phyloP scores from a whole-genome alignment of 2,888 invertebrate species.

The Hirtodrosophila confusa region DNA sequence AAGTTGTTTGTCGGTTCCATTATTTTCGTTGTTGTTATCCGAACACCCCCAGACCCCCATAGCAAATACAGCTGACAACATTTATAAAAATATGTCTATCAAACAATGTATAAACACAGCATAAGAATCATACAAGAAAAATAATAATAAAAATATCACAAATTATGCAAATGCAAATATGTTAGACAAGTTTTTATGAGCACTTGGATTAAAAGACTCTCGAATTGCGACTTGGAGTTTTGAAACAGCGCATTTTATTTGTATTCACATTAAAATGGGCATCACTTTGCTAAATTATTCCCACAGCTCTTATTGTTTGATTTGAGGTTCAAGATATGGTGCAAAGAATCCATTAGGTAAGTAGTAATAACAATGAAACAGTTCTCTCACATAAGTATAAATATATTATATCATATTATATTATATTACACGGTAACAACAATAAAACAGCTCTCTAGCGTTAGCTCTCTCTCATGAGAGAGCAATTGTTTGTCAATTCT shows the following conservation, averaged over 20 bases:
- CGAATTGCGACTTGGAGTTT: too few relatives aligned
- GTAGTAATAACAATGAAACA: neutral
- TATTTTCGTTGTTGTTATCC: conserved; percentile 29
- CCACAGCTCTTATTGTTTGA: neutral
- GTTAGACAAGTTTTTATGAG: neutral
- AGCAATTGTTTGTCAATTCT: too few relatives aligned
- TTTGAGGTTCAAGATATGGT: too few relatives aligned
- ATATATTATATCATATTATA: too few relatives aligned
- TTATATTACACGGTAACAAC: too few relatives aligned
- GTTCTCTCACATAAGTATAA: too few relatives aligned
- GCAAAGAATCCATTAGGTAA: too few relatives aligned
- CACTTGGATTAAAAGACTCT: neutral
- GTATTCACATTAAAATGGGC: neutral
- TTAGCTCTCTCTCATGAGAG: too few relatives aligned
- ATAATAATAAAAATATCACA: neutral
- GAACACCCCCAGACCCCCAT: conserved; percentile 12
- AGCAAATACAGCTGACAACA: conserved; percentile 21
- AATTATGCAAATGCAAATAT: conserved; percentile 9
- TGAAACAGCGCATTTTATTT: too few relatives aligned
- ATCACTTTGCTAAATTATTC: neutral
- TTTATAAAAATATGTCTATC: conserved; percentile 14
- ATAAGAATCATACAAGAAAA: conserved; percentile 7
- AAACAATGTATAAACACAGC: conserved; percentile 1
- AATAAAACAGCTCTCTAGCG: too few relatives aligned
- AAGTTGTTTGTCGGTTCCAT: conserved; percentile 61